These are phyloP conservation scores for Lochmaea crataegi DNA, from an alignment of 2,888 invertebrate genomes.

Conservation along the genomic window DNA sequence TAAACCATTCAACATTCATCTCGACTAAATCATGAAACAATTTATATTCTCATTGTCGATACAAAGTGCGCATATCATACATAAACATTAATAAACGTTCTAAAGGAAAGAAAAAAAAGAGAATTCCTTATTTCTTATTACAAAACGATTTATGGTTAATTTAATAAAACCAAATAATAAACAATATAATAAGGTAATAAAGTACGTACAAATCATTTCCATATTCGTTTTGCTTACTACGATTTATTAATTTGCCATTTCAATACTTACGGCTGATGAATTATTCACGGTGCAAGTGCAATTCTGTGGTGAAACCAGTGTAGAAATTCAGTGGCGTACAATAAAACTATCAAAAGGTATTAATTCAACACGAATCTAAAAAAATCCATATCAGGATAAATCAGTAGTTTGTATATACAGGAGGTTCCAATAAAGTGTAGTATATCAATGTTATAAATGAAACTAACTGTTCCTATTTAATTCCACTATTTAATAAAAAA, in stretches of 20 bases:
- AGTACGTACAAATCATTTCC: conserved; percentile 50
- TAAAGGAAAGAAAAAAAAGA: conserved; percentile 20
- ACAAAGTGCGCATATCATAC: conserved; percentile 29
- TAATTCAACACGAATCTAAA: too few relatives aligned
- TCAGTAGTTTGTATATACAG: too few relatives aligned
- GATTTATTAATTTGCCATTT: conserved; percentile 45
- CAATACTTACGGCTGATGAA: conserved; percentile 39
- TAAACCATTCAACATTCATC: conserved; percentile 13
- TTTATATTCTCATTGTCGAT: conserved; percentile 30
- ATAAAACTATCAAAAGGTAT: background rate
- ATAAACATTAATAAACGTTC: conserved; percentile 25
- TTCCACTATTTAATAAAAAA: too few relatives aligned
- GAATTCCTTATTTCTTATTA: conserved; percentile 26
- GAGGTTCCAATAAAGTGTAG: too few relatives aligned
- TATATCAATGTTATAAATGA: too few relatives aligned
- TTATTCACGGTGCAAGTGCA: conserved; percentile 35
- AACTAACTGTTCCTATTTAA: too few relatives aligned
- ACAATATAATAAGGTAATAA: conserved; percentile 56
- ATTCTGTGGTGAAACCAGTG: conserved; percentile 2
- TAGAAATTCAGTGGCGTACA: background rate
- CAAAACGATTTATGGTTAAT: conserved; percentile 22
- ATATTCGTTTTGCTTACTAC: conserved; percentile 42
- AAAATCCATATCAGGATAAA: too few relatives aligned
- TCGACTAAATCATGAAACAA: conserved; percentile 26
- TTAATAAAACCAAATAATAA: conserved; percentile 53